These are phyloP conservation scores for Conus canariensis DNA, from an alignment of 2,888 invertebrate genomes.

Conservation along the genomic window DNA sequence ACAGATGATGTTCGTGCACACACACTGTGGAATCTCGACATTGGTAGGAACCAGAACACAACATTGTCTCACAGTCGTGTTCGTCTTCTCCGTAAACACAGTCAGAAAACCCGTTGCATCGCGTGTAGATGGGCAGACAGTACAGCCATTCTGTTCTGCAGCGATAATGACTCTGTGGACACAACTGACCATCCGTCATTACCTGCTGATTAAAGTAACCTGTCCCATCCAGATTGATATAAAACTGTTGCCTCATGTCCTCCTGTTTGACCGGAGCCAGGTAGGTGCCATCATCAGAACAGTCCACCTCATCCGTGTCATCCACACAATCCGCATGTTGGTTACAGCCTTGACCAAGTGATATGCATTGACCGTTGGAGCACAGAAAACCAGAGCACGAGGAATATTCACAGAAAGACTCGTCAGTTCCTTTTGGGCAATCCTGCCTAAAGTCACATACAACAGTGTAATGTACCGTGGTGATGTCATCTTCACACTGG, in stretches of 20 bases:
- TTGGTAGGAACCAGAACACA: neutral
- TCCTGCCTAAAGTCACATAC: constrained; percentile 12
- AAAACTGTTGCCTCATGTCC: neutral
- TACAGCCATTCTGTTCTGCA: neutral
- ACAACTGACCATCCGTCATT: neutral
- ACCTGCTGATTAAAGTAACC: constrained; percentile 21
- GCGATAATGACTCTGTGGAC: neutral
- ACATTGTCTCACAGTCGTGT: neutral
- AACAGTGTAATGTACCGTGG: neutral
- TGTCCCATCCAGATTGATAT: neutral
- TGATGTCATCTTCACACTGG: neutral
- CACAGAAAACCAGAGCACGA: neutral
- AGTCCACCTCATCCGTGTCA: neutral
- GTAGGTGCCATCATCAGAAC: neutral
- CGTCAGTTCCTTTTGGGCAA: neutral
- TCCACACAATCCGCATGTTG: neutral
- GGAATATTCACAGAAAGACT: neutral
- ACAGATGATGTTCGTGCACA: constrained; percentile 16
- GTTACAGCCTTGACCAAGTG: neutral
- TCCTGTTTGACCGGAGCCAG: neutral
- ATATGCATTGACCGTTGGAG: neutral
- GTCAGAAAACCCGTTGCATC: constrained; percentile 19
- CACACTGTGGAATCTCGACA: constrained; percentile 8
- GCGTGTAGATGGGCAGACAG: constrained; percentile 26
- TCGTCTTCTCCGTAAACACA: constrained; percentile 26